phyloP scores from a whole-genome alignment of 2,113 vertebrate species.

The Bothrops jararaca region DNA sequence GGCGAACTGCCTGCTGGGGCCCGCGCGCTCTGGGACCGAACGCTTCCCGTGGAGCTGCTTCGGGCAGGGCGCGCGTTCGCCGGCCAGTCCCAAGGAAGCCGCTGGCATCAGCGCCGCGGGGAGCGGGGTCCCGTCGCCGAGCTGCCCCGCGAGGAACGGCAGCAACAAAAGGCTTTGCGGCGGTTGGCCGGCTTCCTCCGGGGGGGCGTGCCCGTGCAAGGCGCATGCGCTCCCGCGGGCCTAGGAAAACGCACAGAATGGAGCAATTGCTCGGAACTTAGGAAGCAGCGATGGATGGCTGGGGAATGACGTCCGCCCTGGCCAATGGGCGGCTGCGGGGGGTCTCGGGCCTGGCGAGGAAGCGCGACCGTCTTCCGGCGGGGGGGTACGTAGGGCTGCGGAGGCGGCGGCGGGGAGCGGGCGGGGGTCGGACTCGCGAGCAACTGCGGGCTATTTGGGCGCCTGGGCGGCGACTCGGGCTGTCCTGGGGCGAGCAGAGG shows the following conservation, averaged over 20 bases:
- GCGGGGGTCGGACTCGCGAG: too few relatives aligned
- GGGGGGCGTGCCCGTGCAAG: too few relatives aligned
- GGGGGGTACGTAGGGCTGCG: neutral
- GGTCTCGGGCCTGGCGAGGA: neutral
- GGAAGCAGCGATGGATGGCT: neutral
- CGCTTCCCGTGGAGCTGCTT: neutral
- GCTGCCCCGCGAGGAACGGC: too few relatives aligned
- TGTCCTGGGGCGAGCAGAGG: too few relatives aligned
- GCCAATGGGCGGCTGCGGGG: neutral
- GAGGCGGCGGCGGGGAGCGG: too few relatives aligned
- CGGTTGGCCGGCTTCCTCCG: neutral
- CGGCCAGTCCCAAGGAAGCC: neutral
- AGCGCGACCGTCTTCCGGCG: neutral
- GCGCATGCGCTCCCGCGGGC: neutral
- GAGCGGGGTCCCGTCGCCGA: too few relatives aligned
- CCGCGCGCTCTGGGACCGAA: too few relatives aligned
- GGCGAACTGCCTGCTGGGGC: too few relatives aligned
- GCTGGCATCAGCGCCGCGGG: neutral
- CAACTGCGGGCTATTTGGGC: too few relatives aligned
- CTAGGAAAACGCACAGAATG: neutral
- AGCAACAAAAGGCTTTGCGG: slow-evolving; percentile 62
- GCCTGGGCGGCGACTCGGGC: too few relatives aligned
- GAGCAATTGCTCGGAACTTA: too few relatives aligned
- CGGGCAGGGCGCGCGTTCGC: neutral
- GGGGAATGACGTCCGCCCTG: neutral